Evolutionary conservation across 2,797 vertebrate genomes (phyloP).

Genomic region (Coregonus sp.): DNA sequence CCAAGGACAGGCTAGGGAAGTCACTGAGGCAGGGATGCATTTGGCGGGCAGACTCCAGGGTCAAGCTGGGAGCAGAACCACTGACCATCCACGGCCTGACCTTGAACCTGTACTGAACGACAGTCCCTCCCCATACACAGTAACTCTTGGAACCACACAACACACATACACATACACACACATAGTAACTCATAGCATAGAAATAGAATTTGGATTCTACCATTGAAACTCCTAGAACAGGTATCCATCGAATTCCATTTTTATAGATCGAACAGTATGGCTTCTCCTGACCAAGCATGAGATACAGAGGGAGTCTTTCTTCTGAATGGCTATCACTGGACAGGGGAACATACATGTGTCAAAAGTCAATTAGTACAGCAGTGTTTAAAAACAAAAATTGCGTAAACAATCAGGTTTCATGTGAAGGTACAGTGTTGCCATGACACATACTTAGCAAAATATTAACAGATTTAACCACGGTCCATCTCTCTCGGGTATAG

Average conservation of each 20-base stretch:
- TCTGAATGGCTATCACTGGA: neutral
- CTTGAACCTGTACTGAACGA: neutral
- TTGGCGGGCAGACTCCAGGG: neutral
- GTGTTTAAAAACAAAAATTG: neutral
- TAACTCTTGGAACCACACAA: neutral
- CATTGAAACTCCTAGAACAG: neutral
- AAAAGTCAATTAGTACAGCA: conserved; percentile 9
- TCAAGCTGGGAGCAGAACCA: neutral
- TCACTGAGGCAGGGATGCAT: neutral
- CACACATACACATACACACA: conserved; percentile 17
- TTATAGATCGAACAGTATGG: neutral
- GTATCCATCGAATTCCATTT: neutral
- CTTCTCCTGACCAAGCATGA: neutral
- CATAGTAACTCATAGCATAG: neutral
- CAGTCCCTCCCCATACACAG: neutral
- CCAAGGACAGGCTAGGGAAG: conserved; percentile 19
- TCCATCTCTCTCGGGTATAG: conserved; percentile 29
- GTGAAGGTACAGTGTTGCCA: neutral
- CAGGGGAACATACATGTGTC: neutral
- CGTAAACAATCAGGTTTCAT: neutral
- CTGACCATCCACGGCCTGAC: neutral
- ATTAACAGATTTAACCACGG: neutral
- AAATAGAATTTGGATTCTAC: neutral
- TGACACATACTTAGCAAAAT: neutral
- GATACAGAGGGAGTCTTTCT: neutral